phyloP scores from a whole-genome alignment of 2,888 invertebrate genomes.

The Pseudoips prasinana region DNA sequence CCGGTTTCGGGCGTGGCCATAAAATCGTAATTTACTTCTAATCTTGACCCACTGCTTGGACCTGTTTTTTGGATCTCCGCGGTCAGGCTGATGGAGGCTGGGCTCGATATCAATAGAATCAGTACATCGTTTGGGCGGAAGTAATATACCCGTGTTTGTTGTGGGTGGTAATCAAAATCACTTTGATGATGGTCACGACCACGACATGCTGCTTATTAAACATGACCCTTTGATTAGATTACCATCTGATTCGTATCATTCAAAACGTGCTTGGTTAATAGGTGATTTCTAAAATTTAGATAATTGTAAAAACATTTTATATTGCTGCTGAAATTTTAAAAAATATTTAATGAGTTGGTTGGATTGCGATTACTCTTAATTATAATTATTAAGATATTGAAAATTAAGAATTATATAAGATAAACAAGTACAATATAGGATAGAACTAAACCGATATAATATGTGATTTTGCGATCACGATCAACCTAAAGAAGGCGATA shows the following conservation, averaged over 20 bases:
- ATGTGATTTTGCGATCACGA: too few species aligned
- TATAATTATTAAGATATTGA: too few species aligned
- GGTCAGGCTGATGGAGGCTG: constrained; percentile 30
- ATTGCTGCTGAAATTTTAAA: too few species aligned
- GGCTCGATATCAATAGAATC: constrained; percentile 49
- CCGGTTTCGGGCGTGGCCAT: constrained; percentile 60
- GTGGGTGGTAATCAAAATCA: constrained; percentile 37
- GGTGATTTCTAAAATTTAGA: too few species aligned
- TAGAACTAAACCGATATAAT: too few species aligned
- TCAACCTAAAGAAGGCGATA: too few species aligned
- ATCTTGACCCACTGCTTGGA: constrained; percentile 74
- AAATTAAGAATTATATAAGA: too few species aligned
- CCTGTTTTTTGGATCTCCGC: constrained; percentile 46
- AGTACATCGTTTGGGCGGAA: constrained; percentile 42
- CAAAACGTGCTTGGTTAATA: too few species aligned
- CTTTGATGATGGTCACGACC: constrained; percentile 21
- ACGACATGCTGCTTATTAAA: constrained; percentile 10
- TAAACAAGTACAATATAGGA: too few species aligned
- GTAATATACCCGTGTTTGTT: constrained; percentile 22
- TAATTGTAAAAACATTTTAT: too few species aligned
- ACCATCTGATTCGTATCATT: background rate
- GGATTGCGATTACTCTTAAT: too few species aligned
- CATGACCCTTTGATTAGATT: background rate
- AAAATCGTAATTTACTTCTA: constrained; percentile 67
- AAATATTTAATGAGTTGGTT: too few species aligned